These are phyloP conservation scores for Pogonomyrmex californicus DNA, from an alignment of 1,140 invertebrate species.

Conservation along the genomic window DNA sequence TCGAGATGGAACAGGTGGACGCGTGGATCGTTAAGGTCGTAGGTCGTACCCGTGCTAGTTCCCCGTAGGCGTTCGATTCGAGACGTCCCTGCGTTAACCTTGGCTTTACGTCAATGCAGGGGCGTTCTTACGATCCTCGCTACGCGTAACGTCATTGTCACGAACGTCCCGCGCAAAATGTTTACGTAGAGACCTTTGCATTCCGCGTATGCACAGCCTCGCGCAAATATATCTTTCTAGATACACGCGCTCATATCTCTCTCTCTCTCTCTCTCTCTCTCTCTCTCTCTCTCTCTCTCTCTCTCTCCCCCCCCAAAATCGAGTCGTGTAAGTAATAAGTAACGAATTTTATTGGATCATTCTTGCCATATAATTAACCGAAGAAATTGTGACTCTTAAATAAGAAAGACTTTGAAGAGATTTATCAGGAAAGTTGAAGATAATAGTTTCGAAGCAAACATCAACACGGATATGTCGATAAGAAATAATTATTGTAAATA, in stretches of 20 bases:
- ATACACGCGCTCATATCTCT: too few relatives aligned
- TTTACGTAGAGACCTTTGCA: slow-evolving; percentile 63
- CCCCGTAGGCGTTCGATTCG: slow-evolving; percentile 72
- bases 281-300: too few relatives aligned
- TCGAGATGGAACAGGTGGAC: slow-evolving; percentile 68
- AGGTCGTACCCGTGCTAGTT: slow-evolving; percentile 60
- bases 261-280: too few relatives aligned
- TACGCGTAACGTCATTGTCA: slow-evolving; percentile 70
- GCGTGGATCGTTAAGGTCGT: slow-evolving; percentile 59
- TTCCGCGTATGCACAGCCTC: slow-evolving; percentile 11
- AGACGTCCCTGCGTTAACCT: slow-evolving; percentile 72
- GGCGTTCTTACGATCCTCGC: slow-evolving; percentile 63
- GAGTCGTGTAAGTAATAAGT: too few relatives aligned
- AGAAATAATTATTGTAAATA: too few relatives aligned
- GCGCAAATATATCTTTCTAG: slow-evolving; percentile 13
- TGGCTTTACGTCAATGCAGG: slow-evolving; percentile 77
- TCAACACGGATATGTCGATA: too few relatives aligned
- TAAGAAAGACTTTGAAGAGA: neutral
- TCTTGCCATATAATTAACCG: neutral
- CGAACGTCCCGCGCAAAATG: slow-evolving; percentile 68
- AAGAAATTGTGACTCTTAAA: too few relatives aligned
- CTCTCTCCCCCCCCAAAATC: too few relatives aligned
- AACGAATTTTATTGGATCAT: too few relatives aligned
- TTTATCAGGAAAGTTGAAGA: neutral
- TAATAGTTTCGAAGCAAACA: neutral